Percentiles rank a stretch among this genome's conserved stretches.
Conservation (phyloP, 2,113 vertebrate species). For the Cyanoramphus novaezelandiae region DNA sequence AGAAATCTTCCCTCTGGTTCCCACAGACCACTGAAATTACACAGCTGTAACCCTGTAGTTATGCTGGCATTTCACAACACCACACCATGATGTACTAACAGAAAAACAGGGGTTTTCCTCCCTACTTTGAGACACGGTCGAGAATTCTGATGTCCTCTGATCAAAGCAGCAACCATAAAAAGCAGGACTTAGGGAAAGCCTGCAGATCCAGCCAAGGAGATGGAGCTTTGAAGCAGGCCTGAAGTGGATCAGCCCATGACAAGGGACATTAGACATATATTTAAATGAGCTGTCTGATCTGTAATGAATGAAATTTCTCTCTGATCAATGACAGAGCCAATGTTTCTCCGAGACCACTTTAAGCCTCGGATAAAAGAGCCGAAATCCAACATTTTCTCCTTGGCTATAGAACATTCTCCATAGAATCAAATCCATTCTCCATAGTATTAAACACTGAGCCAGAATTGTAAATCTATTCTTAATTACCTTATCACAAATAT, state of each 20-base stretch:
- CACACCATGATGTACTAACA: background rate
- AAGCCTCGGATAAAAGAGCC: constrained; percentile 22
- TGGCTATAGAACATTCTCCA: constrained; percentile 39
- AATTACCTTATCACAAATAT: constrained; percentile 74
- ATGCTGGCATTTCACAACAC: background rate
- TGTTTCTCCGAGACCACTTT: constrained; percentile 35
- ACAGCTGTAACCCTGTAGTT: background rate
- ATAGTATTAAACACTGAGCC: constrained; percentile 40
- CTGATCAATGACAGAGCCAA: constrained; percentile 25
- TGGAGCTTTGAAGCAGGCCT: constrained; percentile 44
- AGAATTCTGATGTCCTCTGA: constrained; percentile 5
- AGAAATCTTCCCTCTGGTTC: background rate
- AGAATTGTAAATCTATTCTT: constrained; percentile 66
- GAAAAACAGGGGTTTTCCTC: background rate
- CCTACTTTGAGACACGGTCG: background rate
- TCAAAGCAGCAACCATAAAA: constrained; percentile 11
- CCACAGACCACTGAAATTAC: background rate
- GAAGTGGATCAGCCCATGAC: constrained; percentile 29
- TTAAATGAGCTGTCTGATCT: constrained; percentile 42
- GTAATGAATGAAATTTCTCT: constrained; percentile 48
- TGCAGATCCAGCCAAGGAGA: background rate
- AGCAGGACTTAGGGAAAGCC: background rate
- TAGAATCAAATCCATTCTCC: constrained; percentile 51
- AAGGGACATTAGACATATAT: constrained; percentile 27
- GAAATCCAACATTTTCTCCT: constrained; percentile 41